Percentiles rank a stretch among this genome's conserved stretches.
Conservation (phyloP, 1,140 invertebrate genomes). For the Cyclina sinensis region DNA sequence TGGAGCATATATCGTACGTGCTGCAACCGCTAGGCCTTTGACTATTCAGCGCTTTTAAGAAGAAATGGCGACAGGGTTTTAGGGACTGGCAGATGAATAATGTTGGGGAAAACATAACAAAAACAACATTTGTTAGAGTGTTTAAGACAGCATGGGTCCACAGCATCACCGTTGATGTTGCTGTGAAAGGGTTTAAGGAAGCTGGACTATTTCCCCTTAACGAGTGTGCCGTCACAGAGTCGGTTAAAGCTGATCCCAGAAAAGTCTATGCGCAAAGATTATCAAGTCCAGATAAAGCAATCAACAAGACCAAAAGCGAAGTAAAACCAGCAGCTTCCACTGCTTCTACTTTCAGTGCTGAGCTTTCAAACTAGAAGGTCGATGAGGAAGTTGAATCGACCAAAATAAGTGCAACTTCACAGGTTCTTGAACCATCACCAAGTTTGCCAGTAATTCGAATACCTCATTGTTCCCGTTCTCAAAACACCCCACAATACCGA, state of each 20-base stretch:
- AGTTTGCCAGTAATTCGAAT: too few relatives aligned
- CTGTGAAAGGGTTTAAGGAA: constrained; percentile 18
- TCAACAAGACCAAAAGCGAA: too few relatives aligned
- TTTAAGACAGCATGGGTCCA: neutral
- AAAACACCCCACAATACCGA: too few relatives aligned
- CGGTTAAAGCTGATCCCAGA: neutral
- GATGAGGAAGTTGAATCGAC: too few relatives aligned
- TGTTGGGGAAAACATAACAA: constrained; percentile 8
- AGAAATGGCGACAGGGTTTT: neutral
- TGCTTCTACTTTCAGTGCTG: too few relatives aligned
- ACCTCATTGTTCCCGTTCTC: too few relatives aligned
- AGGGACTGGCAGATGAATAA: neutral
- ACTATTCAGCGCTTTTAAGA: neutral
- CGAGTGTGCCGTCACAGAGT: neutral
- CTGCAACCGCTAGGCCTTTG: neutral
- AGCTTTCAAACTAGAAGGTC: too few relatives aligned
- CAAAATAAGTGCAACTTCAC: too few relatives aligned
- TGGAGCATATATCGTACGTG: neutral
- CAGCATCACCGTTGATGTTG: neutral
- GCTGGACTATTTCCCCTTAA: constrained; percentile 10
- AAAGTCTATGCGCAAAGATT: neutral
- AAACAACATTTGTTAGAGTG: neutral
- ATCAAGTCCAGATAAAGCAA: too few relatives aligned
- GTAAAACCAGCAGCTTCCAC: too few relatives aligned
- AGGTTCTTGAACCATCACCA: too few relatives aligned